phyloP scores from a whole-genome alignment of 2,888 invertebrate species.

The Machimus rusticus region DNA sequence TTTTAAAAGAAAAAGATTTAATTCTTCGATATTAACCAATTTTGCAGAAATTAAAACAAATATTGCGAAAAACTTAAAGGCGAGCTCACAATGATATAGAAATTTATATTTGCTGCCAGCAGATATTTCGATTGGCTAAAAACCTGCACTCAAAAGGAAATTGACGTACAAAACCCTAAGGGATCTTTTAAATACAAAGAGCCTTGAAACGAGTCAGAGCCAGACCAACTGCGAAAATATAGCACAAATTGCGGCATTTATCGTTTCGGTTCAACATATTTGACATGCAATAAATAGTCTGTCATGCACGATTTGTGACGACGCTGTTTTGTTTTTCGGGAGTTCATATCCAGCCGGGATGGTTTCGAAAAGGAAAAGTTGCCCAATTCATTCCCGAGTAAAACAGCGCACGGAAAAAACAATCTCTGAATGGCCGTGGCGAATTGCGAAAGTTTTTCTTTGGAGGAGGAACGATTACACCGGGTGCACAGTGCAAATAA shows the following conservation, averaged over 20 bases:
- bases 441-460: constrained; percentile 4
- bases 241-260: neutral
- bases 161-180: neutral
- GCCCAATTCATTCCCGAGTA: neutral
- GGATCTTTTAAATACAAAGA: neutral
- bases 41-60: too few species aligned
- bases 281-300: constrained; percentile 16
- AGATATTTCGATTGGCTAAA: neutral
- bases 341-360: neutral
- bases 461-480: neutral
- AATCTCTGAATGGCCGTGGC: neutral
- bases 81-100: too few species aligned
- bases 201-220: neutral
- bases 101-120: too few species aligned
- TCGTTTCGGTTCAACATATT: constrained; percentile 1
- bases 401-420: neutral
- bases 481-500: neutral
- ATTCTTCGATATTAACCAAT: too few species aligned
- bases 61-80: too few species aligned
- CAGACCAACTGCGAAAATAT: neutral
- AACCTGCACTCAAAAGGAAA: neutral
- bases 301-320: constrained; percentile 18
- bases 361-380: neutral
- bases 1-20: too few species aligned
- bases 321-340: neutral